Conservation (phyloP, 2,888 invertebrate species). For the Onchidella celtica region DNA sequence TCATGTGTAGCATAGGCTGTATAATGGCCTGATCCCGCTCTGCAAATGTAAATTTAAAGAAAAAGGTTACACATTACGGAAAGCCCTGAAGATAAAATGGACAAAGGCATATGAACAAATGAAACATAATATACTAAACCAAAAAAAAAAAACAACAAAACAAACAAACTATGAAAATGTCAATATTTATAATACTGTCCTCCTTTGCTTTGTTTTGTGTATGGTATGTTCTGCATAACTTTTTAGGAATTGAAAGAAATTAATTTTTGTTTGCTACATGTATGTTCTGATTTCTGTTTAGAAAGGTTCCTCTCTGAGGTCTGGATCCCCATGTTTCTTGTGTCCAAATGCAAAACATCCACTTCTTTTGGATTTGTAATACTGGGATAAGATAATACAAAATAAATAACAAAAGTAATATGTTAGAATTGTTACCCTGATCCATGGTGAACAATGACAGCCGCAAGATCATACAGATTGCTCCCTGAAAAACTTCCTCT, state of each 20-base stretch:
- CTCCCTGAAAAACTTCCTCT: constrained; percentile 84
- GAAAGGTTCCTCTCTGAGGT: too few species aligned
- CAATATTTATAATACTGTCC: too few species aligned
- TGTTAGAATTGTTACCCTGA: constrained; percentile 88
- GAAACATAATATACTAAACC: background rate
- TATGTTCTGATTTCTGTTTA: too few species aligned
- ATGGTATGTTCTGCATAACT: too few species aligned
- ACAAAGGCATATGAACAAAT: background rate
- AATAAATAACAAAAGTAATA: constrained; percentile 32
- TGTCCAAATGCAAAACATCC: too few species aligned
- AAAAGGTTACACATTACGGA: background rate
- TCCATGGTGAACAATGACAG: constrained; percentile 91
- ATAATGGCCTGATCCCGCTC: constrained; percentile 92
- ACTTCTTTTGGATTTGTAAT: too few species aligned
- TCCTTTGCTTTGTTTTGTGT: too few species aligned
- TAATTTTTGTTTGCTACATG: too few species aligned
- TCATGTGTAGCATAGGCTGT: constrained; percentile 91
- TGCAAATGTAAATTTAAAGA: constrained; percentile 80
- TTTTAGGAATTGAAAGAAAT: too few species aligned
- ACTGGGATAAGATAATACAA: too few species aligned
- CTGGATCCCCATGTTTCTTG: too few species aligned
- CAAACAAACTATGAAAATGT: background rate
- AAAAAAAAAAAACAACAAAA: background rate
- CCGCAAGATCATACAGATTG: constrained; percentile 89
- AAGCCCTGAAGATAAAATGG: too few species aligned